Base-by-base conservation (phyloP, 1,140 invertebrate species). In the Agrypnia vestita region DNA sequence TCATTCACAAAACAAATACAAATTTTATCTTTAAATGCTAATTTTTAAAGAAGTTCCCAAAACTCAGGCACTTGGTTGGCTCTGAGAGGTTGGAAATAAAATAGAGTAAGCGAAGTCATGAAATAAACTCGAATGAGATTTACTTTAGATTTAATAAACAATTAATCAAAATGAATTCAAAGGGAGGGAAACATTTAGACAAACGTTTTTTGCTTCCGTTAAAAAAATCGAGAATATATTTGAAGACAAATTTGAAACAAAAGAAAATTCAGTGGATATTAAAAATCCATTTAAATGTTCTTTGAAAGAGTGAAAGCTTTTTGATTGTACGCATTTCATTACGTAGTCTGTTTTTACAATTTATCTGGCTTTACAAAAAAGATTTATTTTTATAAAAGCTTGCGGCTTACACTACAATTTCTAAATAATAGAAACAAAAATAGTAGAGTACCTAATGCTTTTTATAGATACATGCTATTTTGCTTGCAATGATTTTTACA, bases 171-270 rank as follows among this genome's bases (percentile, higher is more conserved):
- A 51, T 15, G 13, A n/a, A 19, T 62, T 35, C 21, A 62, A 35
- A 62, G 25, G n/a, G 53, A 56, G 25, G 25, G 25, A 35, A 51
- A 51, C 49, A 13, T 51, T 15, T 35, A 35, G 25, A 35, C 25
- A 35, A 35, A 35, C 15, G 15, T 8, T 8, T 21, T 8, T 61
- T 61, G 19, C 0, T 61, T 19, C 15, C 9, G 19, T 17, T 17
- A 19, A 61, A 25, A 67, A 67, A 67, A 67, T 67, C 43, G 46
- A 4, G 49, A 19, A 71, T 71, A 49, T 71, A 71, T 71, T 71
- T 49, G 44, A 11, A 49, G 15, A 49, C 67, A 49, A 49, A 51
- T 49, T 47, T 17, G 49, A 17, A 71, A 71, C 67, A 71, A 71
- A 71, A 49, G 67, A 71, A 47, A 67, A 46, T 19, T 51, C n/a